Evolutionary conservation across 2,888 invertebrate species (phyloP).

Genomic region (Cryptus viduatorius): DNA sequence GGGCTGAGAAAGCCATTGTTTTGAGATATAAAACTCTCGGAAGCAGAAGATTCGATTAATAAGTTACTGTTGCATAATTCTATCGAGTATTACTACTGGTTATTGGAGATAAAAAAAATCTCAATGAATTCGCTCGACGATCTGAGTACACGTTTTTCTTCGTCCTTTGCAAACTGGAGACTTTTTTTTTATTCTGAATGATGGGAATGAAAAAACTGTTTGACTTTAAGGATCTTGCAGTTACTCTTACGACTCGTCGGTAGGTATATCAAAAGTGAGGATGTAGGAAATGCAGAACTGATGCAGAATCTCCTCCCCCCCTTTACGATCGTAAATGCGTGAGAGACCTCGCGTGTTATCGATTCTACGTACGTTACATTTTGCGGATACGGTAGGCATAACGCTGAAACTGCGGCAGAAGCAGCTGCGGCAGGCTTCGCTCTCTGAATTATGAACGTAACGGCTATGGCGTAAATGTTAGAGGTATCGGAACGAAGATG

Average conservation of each 20-base stretch:
- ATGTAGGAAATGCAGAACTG: neutral
- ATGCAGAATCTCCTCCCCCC: neutral
- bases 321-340: neutral
- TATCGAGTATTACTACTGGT: slow-evolving; percentile 34
- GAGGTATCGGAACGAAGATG: slow-evolving; percentile 50
- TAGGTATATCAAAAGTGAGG: neutral
- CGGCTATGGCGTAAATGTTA: slow-evolving; percentile 51
- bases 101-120: slow-evolving; percentile 40
- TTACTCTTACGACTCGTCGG: slow-evolving; percentile 9
- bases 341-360: slow-evolving; percentile 31
- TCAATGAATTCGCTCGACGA: slow-evolving; percentile 20
- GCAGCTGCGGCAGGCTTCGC: slow-evolving; percentile 32
- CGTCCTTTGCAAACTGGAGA: neutral
- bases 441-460: slow-evolving; percentile 45
- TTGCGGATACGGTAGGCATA: slow-evolving; percentile 50
- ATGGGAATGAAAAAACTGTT: neutral
- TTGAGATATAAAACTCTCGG: slow-evolving; percentile 34
- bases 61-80: slow-evolving; percentile 50
- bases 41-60: slow-evolving; percentile 34
- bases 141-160: slow-evolving; percentile 10
- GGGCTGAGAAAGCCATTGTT: neutral
- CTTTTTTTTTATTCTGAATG: neutral
- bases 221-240: slow-evolving; percentile 6
- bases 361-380: slow-evolving; percentile 55
- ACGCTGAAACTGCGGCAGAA: slow-evolving; percentile 30